Base-by-base conservation (phyloP, 2,113 vertebrate species). In the Podilymbus podiceps region DNA sequence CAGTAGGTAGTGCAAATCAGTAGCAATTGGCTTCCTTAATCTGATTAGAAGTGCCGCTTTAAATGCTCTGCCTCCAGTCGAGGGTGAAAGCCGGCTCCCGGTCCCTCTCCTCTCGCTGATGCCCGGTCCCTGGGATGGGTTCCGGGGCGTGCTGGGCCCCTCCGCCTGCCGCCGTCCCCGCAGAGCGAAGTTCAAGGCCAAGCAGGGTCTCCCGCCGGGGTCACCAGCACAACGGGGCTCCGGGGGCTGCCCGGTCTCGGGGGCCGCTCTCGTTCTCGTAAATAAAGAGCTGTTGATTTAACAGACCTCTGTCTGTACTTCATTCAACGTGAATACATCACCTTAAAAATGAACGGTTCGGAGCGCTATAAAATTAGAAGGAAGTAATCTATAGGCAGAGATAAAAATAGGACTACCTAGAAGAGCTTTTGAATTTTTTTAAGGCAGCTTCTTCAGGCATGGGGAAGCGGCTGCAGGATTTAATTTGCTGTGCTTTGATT, bases 401-500 rank as follows among this genome's bases (percentile, higher is more conserved):
- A n/a, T 11, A 40, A 79, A 38, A 78, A 7, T 0, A 16, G 27
- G 16, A 22, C 38, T 73, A 85, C 58, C 71, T 49, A 59, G 67
- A 62, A 89, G 35, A 83, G 3, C 2, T 1, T 12, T 53, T 40
- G 50, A 15, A 3, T 59, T 50, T 28, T 69, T 82, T 69, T 9
- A 8, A 49, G 30, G 89, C 91, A 85, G 52, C 75, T 73, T 88
- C 82, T 90, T 77, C 46, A 85, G 68, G 79, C 83, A n/a, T 11
- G 3, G 59, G 46, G 69, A 93, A 94, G 88, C 8, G 68, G 56
- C 56, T 78, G 80, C 80, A 89, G 90, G 96, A 91, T 95, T 94
- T 82, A 40, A 96, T 95, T 95, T 92, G 80, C 64, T 85, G 76
- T 6, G 69, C 77, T 94, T 95, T 92, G 86, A 96, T 96, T 94